phyloP scores from a whole-genome alignment of 2,888 invertebrate genomes.

The Dynastes grantii region DNA sequence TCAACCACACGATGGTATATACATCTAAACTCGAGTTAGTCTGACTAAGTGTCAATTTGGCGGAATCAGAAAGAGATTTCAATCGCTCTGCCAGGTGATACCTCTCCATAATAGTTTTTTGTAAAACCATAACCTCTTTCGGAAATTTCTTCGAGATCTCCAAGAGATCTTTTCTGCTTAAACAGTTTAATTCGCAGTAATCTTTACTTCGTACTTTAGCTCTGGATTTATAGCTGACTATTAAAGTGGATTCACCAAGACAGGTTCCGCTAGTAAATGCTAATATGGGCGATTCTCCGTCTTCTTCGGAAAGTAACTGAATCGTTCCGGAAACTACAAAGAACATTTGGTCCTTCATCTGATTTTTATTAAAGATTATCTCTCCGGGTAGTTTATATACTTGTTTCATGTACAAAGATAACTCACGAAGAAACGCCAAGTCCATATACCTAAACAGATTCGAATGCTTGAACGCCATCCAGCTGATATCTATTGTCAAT shows the following conservation, averaged over 20 bases:
- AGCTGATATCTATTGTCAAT: conserved; percentile 55
- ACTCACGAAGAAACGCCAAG: conserved; percentile 54
- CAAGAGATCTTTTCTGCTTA: conserved; percentile 54
- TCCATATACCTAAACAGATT: conserved; percentile 56
- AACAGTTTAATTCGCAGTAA: conserved; percentile 56
- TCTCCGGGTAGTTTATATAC: conserved; percentile 58
- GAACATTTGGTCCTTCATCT: conserved; percentile 56
- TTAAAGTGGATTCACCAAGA: conserved; percentile 56
- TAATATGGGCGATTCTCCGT: conserved; percentile 59
- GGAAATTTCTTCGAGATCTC: conserved; percentile 53
- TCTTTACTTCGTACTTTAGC: conserved; percentile 58
- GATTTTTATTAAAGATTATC: conserved; percentile 53
- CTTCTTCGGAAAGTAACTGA: conserved; percentile 59
- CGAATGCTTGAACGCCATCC: conserved; percentile 57
- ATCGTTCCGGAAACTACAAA: conserved; percentile 59
- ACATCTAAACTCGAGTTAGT: conserved; percentile 31
- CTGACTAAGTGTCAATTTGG: conserved; percentile 6
- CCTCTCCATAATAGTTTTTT: conserved; percentile 8
- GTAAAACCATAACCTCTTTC: conserved; percentile 17
- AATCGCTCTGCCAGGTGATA: conserved; percentile 6
- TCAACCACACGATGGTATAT: conserved; percentile 45
- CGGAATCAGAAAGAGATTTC: conserved; percentile 17
- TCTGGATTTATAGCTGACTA: conserved; percentile 53
- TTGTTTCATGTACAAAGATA: conserved; percentile 55
- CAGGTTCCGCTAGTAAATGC: conserved; percentile 59